Evolutionary conservation across 2,888 invertebrate genomes (phyloP).

Genomic region (Synanthedon vespiformis): DNA sequence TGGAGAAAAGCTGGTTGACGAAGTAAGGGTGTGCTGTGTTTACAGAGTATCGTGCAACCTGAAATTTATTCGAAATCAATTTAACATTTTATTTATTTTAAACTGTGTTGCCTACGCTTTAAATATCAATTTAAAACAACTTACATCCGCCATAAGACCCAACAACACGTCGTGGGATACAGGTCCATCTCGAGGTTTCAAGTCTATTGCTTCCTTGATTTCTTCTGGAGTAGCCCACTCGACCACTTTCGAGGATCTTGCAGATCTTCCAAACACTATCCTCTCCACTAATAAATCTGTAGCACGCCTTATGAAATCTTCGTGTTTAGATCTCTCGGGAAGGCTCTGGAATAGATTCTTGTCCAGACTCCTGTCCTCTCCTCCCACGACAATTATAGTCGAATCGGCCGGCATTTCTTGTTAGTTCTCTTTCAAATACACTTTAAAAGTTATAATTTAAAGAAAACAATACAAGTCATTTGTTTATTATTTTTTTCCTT

Average conservation of each 20-base stretch:
- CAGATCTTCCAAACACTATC: slow-evolving; percentile 81
- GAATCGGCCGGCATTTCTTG: slow-evolving; percentile 59
- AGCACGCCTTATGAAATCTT: slow-evolving; percentile 78
- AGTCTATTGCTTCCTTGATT: slow-evolving; percentile 75
- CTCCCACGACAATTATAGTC: slow-evolving; percentile 45
- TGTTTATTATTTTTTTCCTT: neutral
- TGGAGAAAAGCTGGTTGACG: slow-evolving; percentile 88
- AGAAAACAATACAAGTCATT: slow-evolving; percentile 4
- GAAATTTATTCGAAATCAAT: slow-evolving; percentile 4
- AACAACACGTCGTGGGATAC: slow-evolving; percentile 77
- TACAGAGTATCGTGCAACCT: slow-evolving; percentile 80
- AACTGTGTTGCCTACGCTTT: neutral
- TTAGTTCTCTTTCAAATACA: slow-evolving; percentile 18
- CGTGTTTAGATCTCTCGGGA: slow-evolving; percentile 74
- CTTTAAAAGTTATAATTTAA: slow-evolving; percentile 15
- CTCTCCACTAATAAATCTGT: slow-evolving; percentile 79
- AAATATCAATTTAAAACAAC: slow-evolving; percentile 25
- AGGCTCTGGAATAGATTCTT: slow-evolving; percentile 68
- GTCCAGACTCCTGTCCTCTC: slow-evolving; percentile 29
- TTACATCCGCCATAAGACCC: slow-evolving; percentile 75
- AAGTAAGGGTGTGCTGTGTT: slow-evolving; percentile 93
- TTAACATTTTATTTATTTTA: neutral
- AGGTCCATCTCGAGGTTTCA: slow-evolving; percentile 71
- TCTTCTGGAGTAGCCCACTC: slow-evolving; percentile 85
- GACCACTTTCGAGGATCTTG: slow-evolving; percentile 79